These are phyloP conservation scores for Aporophyla lueneburgensis DNA, from an alignment of 2,888 invertebrate genomes.

Conservation along the genomic window DNA sequence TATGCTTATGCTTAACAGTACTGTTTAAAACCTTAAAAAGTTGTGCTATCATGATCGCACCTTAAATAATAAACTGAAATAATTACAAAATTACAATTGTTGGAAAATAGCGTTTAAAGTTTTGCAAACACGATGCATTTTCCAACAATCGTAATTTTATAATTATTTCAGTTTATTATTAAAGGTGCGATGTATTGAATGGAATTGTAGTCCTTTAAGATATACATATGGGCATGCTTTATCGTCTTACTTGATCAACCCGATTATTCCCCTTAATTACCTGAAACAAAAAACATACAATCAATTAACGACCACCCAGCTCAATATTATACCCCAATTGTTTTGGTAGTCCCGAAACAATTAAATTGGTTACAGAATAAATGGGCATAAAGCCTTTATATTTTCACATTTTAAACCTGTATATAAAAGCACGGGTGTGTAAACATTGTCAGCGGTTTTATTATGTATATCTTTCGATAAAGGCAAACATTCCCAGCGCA, in stretches of 20 bases:
- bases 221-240: not conserved
- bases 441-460: constrained; percentile 34
- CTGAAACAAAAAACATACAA: constrained; percentile 26
- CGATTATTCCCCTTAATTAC: constrained; percentile 9
- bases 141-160: too few relatives aligned
- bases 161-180: too few relatives aligned
- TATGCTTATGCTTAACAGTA: not conserved
- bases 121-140: too few relatives aligned
- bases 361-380: constrained; percentile 8
- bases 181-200: too few relatives aligned
- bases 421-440: not conserved
- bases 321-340: constrained; percentile 17
- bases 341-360: constrained; percentile 27
- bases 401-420: constrained; percentile 10
- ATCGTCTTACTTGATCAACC: not conserved
- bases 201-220: too few relatives aligned
- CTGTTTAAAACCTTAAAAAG: not conserved
- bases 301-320: constrained; percentile 1
- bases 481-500: constrained; percentile 18
- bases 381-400: not conserved
- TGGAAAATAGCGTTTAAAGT: too few relatives aligned
- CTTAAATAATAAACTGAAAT: too few relatives aligned
- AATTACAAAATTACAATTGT: too few relatives aligned
- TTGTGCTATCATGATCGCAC: too few relatives aligned
- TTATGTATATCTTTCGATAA: constrained; percentile 16